A percentile compares a stretch with the other conserved stretches of the same genome.
Evolutionary conservation across 37 sponge, comb jelly and placozoan genomes (phyloP).

Genomic region (Beroe forskalii): DNA sequence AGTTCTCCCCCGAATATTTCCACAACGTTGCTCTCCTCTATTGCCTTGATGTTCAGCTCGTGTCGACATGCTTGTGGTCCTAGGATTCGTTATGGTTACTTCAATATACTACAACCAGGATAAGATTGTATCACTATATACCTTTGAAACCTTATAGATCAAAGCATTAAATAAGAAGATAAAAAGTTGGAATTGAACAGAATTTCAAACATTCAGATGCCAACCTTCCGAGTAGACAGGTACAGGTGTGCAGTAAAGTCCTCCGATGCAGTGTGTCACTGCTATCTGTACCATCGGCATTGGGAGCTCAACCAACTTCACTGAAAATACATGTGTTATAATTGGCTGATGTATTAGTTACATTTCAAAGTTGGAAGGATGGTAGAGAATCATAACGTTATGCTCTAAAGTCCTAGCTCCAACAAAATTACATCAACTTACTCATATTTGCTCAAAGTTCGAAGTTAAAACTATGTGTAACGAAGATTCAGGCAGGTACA

Average conservation of each 20-base stretch:
- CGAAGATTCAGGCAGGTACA: too few relatives aligned
- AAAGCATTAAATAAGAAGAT: too few relatives aligned
- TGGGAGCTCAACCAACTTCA: slow-evolving; percentile 30
- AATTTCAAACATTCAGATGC: too few relatives aligned
- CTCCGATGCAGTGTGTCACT: slow-evolving; percentile 57
- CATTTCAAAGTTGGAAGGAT: too few relatives aligned
- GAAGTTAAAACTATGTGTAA: too few relatives aligned
- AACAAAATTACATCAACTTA: too few relatives aligned
- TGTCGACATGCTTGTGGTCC: slow-evolving; percentile 59
- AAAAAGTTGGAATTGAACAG: too few relatives aligned
- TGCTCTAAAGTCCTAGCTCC: too few relatives aligned
- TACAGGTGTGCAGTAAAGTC: slow-evolving; percentile 54
- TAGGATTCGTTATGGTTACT: too few relatives aligned
- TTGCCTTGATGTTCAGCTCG: slow-evolving; percentile 64
- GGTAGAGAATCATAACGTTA: too few relatives aligned
- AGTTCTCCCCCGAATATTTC: slow-evolving; percentile 34
- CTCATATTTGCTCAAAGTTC: too few relatives aligned
- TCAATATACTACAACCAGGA: too few relatives aligned
- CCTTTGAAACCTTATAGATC: neutral
- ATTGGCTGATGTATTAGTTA: neutral
- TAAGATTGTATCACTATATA: neutral
- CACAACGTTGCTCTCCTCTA: slow-evolving; percentile 61
- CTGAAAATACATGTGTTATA: neutral
- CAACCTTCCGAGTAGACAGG: slow-evolving; percentile 33
- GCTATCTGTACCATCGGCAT: slow-evolving; percentile 57